These are phyloP conservation scores for Coelopa pilipes DNA, from an alignment of 2,888 invertebrate species.

Conservation along the genomic window DNA sequence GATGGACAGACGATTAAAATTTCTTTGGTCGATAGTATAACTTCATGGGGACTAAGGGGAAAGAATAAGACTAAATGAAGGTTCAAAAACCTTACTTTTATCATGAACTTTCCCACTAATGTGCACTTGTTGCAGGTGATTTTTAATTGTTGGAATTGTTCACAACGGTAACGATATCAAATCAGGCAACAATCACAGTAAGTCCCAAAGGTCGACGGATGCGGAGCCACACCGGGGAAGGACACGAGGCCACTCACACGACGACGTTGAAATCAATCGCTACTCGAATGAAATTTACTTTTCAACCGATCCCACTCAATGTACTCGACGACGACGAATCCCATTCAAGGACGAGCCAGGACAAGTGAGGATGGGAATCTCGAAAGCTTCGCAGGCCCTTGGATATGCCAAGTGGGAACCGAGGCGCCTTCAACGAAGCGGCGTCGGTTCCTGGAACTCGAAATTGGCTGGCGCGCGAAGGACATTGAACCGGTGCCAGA, in stretches of 20 bases:
- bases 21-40: background rate
- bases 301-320: no score
- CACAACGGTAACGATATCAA: conserved; percentile 52
- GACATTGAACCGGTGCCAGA: no score
- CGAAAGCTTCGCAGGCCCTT: background rate
- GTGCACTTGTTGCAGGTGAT: conserved; percentile 53
- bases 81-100: no score
- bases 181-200: conserved; percentile 25
- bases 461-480: no score
- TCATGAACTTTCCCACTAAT: no score
- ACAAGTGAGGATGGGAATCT: background rate
- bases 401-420: background rate
- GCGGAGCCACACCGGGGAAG: no score
- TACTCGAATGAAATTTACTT: no score
- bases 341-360: conserved; percentile 4
- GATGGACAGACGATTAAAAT: background rate
- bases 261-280: no score
- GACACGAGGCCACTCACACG: no score
- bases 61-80: background rate
- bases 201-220: no score
- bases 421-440: background rate
- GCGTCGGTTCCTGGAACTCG: no score
- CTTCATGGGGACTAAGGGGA: background rate
- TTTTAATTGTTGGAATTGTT: conserved; percentile 60
- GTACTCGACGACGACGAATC: background rate